A percentile compares a stretch with the other conserved stretches of the same genome.
Evolutionary conservation across 2,113 vertebrate genomes (phyloP).

Genomic region (Pelecanus crispus): DNA sequence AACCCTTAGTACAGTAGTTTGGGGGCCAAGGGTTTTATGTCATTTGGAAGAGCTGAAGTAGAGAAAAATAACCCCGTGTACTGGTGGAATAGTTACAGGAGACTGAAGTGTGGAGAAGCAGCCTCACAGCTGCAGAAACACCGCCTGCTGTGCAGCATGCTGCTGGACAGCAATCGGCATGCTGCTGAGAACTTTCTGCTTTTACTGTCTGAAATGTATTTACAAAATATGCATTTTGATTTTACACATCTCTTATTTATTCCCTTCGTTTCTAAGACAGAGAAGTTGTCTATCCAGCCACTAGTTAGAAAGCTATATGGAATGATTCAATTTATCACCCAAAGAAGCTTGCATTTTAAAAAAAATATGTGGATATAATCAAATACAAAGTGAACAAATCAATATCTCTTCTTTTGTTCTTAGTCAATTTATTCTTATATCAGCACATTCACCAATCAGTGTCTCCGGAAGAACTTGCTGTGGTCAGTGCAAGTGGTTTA

Average conservation of each 20-base stretch:
- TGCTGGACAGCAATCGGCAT: neutral
- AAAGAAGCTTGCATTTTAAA: neutral
- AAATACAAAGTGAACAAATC: neutral
- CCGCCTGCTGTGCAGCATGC: neutral
- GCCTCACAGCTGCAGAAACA: neutral
- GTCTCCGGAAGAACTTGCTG: neutral
- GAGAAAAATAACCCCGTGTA: accelerated
- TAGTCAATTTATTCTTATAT: neutral
- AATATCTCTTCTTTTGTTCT: neutral
- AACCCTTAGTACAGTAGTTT: neutral
- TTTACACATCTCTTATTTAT: neutral
- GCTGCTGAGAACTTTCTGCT: neutral
- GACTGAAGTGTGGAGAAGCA: neutral
- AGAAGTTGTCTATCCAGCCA: neutral
- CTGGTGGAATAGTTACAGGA: neutral
- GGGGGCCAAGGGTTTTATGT: neutral
- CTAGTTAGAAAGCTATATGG: neutral
- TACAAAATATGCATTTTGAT: neutral
- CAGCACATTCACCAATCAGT: neutral
- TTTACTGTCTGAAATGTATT: neutral
- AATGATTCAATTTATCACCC: neutral
- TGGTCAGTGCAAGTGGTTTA: neutral
- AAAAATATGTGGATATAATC: neutral
- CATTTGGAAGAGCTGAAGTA: neutral
- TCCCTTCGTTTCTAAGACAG: neutral